A percentile compares a stretch with the other conserved stretches of the same genome.
Evolutionary conservation across 2,888 invertebrate species (phyloP).

Genomic region (Gordius sp.): DNA sequence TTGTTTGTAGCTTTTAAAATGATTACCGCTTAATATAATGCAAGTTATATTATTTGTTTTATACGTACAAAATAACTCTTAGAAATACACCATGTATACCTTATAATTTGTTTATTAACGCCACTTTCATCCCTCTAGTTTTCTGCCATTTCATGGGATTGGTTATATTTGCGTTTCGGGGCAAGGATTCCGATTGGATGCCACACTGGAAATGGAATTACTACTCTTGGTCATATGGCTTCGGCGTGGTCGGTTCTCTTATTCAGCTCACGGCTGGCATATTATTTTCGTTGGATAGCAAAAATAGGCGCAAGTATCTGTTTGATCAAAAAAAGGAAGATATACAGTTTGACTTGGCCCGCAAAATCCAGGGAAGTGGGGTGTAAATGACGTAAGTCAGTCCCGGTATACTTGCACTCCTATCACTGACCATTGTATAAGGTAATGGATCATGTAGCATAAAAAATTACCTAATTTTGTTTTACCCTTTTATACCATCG

Average conservation of each 20-base stretch:
- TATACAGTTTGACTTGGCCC: conserved; percentile 13
- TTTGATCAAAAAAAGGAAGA: conserved; percentile 7
- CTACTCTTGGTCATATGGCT: conserved; percentile 20
- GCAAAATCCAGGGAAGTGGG: conserved; percentile 8
- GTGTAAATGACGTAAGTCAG: too few relatives aligned
- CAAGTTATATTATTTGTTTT: too few relatives aligned
- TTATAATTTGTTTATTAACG: too few relatives aligned
- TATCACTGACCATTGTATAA: too few relatives aligned
- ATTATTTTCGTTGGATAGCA: not conserved
- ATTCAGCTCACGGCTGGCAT: conserved; percentile 15
- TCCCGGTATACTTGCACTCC: too few relatives aligned
- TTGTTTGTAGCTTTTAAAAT: too few relatives aligned
- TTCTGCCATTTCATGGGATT: conserved; percentile 19
- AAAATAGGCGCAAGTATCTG: not conserved
- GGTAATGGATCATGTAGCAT: too few relatives aligned
- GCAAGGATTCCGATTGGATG: conserved; percentile 21
- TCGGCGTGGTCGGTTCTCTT: conserved; percentile 19
- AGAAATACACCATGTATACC: too few relatives aligned
- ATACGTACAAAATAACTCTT: too few relatives aligned
- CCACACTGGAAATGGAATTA: conserved; percentile 20
- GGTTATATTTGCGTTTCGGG: conserved; percentile 20
- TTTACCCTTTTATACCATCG: too few relatives aligned
- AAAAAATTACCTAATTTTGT: too few relatives aligned
- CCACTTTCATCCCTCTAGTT: conserved; percentile 13
- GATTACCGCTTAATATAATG: too few relatives aligned